These are phyloP conservation scores for Drosophila eohydei DNA, from an alignment of 2,888 invertebrate genomes.

Conservation along the genomic window DNA sequence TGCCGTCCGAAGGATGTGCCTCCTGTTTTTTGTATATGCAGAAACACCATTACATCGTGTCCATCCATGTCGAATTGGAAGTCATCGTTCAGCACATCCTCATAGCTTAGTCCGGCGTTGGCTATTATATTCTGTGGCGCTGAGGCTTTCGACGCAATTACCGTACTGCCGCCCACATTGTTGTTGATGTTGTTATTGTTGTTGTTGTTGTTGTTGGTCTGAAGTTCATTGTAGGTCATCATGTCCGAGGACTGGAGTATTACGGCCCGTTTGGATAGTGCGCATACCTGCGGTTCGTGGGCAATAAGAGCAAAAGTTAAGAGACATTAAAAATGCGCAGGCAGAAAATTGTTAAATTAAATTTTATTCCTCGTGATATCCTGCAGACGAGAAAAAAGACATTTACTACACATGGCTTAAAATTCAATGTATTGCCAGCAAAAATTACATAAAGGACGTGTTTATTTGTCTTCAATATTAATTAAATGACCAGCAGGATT, in stretches of 20 bases:
- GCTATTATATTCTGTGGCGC: conserved; percentile 83
- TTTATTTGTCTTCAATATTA: conserved; percentile 71
- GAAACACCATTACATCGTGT: conserved; percentile 98
- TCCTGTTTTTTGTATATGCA: conserved; percentile 99
- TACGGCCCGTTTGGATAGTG: conserved; percentile 88
- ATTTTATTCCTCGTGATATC: conserved; percentile 41
- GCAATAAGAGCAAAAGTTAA: conserved; percentile 32
- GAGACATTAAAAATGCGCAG: conserved; percentile 35
- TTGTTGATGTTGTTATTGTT: conserved; percentile 37
- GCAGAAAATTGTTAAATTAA: conserved; percentile 41
- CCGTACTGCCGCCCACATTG: conserved; percentile 62
- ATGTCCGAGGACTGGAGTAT: conserved; percentile 86
- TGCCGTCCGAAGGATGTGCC: conserved; percentile 99
- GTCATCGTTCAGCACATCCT: conserved; percentile 94
- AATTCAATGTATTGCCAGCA: conserved; percentile 68
- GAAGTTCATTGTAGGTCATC: conserved; percentile 84
- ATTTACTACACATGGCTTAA: conserved; percentile 38
- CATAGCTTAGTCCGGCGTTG: conserved; percentile 90
- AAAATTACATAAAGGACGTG: conserved; percentile 46
- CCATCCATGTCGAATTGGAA: conserved; percentile 95
- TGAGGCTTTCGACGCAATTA: conserved; percentile 74
- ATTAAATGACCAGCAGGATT: conserved; percentile 72
- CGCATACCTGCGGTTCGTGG: conserved; percentile 88
- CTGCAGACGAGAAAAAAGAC: not conserved
- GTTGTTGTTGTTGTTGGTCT: conserved; percentile 63